These are phyloP conservation scores for Buphagus erythrorhynchus DNA, from an alignment of 2,797 vertebrate genomes.

Conservation along the genomic window DNA sequence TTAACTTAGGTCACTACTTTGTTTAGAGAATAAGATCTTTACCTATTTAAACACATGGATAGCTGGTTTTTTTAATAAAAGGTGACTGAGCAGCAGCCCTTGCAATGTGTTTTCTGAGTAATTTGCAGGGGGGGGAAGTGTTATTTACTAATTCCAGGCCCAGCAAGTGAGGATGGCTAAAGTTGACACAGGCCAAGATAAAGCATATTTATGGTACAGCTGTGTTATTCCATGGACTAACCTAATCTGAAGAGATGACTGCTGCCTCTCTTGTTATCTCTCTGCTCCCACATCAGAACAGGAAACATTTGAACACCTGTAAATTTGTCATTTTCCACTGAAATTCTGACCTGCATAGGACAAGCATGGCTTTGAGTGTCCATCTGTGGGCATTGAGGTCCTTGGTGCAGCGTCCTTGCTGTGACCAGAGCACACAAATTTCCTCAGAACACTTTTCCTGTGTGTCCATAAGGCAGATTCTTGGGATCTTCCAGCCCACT, in stretches of 20 bases:
- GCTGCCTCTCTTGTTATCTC: not conserved
- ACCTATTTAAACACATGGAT: not conserved
- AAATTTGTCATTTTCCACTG: not conserved
- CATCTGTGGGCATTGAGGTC: rapidly evolving
- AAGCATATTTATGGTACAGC: not conserved
- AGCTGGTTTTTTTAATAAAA: not conserved
- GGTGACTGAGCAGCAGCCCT: not conserved
- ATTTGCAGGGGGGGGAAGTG: rapidly evolving
- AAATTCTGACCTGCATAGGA: not conserved
- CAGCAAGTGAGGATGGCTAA: not conserved
- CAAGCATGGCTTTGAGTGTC: not conserved
- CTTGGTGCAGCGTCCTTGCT: not conserved
- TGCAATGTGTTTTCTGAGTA: not conserved
- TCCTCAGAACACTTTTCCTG: not conserved
- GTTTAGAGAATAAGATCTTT: not conserved
- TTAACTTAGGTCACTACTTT: constrained; percentile 18
- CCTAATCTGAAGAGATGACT: not conserved
- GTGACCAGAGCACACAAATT: not conserved
- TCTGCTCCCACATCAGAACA: not conserved
- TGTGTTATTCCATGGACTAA: not conserved
- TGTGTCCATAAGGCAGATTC: not conserved
- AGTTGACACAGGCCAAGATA: not conserved
- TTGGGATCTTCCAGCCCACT: not conserved
- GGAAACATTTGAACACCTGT: not conserved
- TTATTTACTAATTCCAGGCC: not conserved